A percentile compares a stretch with the other conserved stretches of the same genome.
phyloP scores from a whole-genome alignment of 35 echinoderm and acorn worm genomes.

The Ophiothrix spiculata region DNA sequence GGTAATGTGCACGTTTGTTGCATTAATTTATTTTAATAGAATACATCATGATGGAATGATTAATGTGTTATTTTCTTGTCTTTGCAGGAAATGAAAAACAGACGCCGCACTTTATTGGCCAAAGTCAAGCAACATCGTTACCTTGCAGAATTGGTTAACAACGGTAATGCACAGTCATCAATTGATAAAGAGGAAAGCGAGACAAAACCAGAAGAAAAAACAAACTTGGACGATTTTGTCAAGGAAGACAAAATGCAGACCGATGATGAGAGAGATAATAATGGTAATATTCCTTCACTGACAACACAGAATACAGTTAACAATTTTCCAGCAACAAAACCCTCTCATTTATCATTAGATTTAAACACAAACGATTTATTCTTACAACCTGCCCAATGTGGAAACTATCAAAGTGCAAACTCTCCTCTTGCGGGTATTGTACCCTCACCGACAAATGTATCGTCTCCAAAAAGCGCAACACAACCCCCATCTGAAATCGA shows the following conservation, averaged over 20 bases:
- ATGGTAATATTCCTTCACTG: neutral
- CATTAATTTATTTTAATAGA: too few species aligned
- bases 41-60: too few species aligned
- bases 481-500: neutral
- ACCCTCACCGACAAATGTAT: conserved; percentile 37
- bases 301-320: neutral
- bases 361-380: conserved; percentile 10
- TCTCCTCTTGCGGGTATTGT: conserved; percentile 52
- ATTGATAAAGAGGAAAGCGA: neutral
- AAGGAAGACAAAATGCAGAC: too few species aligned
- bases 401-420: conserved; percentile 47
- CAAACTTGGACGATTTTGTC: neutral
- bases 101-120: conserved; percentile 7
- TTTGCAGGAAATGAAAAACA: conserved; percentile 31
- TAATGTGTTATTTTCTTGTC: too few species aligned
- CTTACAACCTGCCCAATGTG: neutral
- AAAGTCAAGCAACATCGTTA: conserved; percentile 8
- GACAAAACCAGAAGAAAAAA: neutral
- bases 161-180: neutral
- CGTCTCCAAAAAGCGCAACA: conserved; percentile 27
- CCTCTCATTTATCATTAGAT: neutral
- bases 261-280: neutral
- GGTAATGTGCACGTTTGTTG: too few species aligned
- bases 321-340: neutral
- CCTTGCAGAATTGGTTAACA: neutral